phyloP scores from a whole-genome alignment of 2,888 invertebrate genomes.

The Sarcophaga caerulescens region DNA sequence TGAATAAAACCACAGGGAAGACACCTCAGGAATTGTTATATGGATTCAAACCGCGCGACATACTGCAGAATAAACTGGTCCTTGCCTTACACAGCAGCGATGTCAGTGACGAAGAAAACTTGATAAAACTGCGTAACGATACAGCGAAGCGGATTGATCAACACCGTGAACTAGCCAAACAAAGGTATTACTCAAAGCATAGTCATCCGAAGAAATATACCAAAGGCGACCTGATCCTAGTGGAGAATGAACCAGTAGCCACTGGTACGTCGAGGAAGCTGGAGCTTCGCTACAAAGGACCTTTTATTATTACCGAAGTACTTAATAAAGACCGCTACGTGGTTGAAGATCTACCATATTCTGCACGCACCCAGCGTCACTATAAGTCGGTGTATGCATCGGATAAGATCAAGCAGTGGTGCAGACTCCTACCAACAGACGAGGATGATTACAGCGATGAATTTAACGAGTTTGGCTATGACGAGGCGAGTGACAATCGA shows the following conservation, averaged over 20 bases:
- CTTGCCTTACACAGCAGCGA: constrained; percentile 17
- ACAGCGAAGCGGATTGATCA: constrained; percentile 29
- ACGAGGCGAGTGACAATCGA: neutral
- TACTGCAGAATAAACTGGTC: constrained; percentile 41
- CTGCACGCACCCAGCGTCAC: no score
- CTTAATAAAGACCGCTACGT: no score
- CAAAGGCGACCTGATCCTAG: constrained; percentile 52
- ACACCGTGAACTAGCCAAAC: constrained; percentile 41
- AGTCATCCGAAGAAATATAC: constrained; percentile 33
- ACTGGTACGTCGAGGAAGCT: no score
- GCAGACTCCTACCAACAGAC: no score
- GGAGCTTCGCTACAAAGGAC: no score
- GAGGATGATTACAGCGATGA: neutral
- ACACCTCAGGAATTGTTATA: no score
- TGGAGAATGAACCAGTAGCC: constrained; percentile 51
- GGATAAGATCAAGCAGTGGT: no score
- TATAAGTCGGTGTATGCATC: no score
- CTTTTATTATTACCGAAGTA: no score
- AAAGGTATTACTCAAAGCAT: constrained; percentile 45
- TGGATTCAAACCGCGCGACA: constrained; percentile 6
- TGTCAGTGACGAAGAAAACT: neutral
- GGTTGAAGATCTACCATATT: no score
- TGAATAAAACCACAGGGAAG: no score
- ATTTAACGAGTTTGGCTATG: neutral
- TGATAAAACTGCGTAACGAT: constrained; percentile 14